Evolutionary conservation across 1,140 invertebrate species (phyloP), one percentile per base, ranked within the genome.

Genomic region (Drosophila erecta): DNA sequence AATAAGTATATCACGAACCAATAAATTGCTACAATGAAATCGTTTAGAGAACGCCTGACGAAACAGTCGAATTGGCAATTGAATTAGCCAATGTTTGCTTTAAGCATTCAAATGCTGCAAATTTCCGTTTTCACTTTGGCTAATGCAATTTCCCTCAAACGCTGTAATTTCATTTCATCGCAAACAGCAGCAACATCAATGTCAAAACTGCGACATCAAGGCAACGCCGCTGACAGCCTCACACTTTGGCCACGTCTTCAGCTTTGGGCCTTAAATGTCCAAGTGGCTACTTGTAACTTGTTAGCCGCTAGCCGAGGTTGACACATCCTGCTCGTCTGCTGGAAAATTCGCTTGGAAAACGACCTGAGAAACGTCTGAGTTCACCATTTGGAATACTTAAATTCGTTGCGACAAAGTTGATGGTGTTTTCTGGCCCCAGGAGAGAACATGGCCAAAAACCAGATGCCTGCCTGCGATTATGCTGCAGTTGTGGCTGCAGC

Each of bases 81-180:
- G 30, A 71, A 58, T 58, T 51, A 51, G 46, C n/a, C 60, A 65
- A 50, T 51, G 37, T 72, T 54, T 35, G 67, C 37, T 54, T 54
- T 74, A 54, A 41, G 37, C 33, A 37, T 24, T 57, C 38, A 27
- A 55, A 51, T 62, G 35, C 8, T 24, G 47, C 40, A 22, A 65
- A 49, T 40, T 72, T 71, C 53, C 22, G 40, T 44, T 33, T 27
- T 41, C 35, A 35, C 49, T 65, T 44, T 62, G 66, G 41, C 58
- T 61, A 83, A 87, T 81, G 70, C 65, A 76, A 76, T 86, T 86
- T 72, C 40, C 61, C 59, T 38, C 76, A 64, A 83, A 83, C 51
- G 71, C 38, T 33, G 33, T 79, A 87, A 86, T 86, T 89, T 66
- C 43, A 87, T 86, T 87, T 64, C 61, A 61, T 38, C 27, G 57